Percentiles rank a stretch among this genome's conserved stretches.
phyloP scores from a whole-genome alignment of 1,140 invertebrate genomes.

The Ostrea denselamellosa region DNA sequence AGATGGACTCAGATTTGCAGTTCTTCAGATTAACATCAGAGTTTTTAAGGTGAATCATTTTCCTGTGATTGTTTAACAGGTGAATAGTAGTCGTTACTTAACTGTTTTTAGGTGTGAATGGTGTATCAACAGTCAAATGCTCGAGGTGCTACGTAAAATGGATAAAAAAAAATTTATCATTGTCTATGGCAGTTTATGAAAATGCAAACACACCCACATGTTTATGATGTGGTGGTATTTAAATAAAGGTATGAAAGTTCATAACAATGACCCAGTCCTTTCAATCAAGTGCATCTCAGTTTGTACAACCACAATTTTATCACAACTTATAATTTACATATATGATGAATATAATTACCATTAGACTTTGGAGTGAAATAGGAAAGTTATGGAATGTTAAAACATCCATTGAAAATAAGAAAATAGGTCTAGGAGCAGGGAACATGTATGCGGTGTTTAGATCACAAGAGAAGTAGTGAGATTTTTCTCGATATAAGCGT shows the following conservation, averaged over 20 bases:
- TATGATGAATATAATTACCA: too few species aligned
- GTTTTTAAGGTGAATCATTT: conserved; percentile 4
- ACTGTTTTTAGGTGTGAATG: not conserved
- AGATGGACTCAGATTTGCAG: not conserved
- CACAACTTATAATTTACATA: too few species aligned
- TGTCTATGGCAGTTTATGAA: not conserved
- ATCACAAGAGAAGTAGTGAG: too few species aligned
- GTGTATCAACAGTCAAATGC: not conserved
- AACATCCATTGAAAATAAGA: too few species aligned
- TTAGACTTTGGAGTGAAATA: too few species aligned
- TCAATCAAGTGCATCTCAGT: not conserved
- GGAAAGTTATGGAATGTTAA: too few species aligned
- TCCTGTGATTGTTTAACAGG: conserved; percentile 1
- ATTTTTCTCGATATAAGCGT: too few species aligned
- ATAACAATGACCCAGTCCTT: not conserved
- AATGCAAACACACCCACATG: not conserved
- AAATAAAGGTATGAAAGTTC: not conserved
- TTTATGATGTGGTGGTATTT: not conserved
- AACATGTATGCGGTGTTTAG: too few species aligned
- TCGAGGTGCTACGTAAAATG: not conserved
- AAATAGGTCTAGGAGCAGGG: too few species aligned
- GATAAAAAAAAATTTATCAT: not conserved
- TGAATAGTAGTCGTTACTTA: not conserved
- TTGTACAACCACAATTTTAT: not conserved
- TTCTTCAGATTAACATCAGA: not conserved